phyloP scores from a whole-genome alignment of 2,888 invertebrate species.

The Unio delphinus region DNA sequence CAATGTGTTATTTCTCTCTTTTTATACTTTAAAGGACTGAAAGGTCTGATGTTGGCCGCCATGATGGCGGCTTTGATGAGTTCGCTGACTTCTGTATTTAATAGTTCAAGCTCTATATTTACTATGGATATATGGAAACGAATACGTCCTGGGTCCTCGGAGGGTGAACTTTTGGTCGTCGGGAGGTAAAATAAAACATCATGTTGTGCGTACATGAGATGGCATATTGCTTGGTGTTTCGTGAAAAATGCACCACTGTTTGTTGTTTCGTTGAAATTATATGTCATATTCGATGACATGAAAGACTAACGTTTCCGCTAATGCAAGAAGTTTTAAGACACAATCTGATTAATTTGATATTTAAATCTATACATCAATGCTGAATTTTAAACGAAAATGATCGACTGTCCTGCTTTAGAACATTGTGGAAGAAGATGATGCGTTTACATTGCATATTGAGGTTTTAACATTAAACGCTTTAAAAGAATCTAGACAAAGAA shows the following conservation, averaged over 20 bases:
- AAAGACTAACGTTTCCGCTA: background rate
- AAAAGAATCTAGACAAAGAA: too few species aligned
- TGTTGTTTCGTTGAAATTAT: too few species aligned
- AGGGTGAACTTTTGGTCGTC: slow-evolving; percentile 67
- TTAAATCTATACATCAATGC: too few species aligned
- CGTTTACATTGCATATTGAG: too few species aligned
- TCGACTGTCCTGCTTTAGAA: too few species aligned
- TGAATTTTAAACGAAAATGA: too few species aligned
- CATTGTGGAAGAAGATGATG: too few species aligned
- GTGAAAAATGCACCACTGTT: slow-evolving; percentile 15
- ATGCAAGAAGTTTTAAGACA: too few species aligned
- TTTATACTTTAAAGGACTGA: slow-evolving; percentile 47
- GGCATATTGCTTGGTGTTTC: slow-evolving; percentile 32
- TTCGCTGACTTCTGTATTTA: slow-evolving; percentile 75
- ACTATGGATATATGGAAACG: slow-evolving; percentile 75
- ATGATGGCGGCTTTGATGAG: slow-evolving; percentile 76
- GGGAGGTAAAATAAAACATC: slow-evolving; percentile 48
- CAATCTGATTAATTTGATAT: too few species aligned
- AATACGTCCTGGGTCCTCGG: slow-evolving; percentile 54
- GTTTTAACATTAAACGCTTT: too few species aligned
- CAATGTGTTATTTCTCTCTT: background rate
- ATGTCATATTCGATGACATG: background rate
- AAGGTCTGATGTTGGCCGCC: slow-evolving; percentile 73
- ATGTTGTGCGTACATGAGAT: background rate
- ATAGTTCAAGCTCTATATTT: slow-evolving; percentile 75